Evolutionary conservation across 1,140 invertebrate genomes (phyloP).

Genomic region (Achroia grisella): DNA sequence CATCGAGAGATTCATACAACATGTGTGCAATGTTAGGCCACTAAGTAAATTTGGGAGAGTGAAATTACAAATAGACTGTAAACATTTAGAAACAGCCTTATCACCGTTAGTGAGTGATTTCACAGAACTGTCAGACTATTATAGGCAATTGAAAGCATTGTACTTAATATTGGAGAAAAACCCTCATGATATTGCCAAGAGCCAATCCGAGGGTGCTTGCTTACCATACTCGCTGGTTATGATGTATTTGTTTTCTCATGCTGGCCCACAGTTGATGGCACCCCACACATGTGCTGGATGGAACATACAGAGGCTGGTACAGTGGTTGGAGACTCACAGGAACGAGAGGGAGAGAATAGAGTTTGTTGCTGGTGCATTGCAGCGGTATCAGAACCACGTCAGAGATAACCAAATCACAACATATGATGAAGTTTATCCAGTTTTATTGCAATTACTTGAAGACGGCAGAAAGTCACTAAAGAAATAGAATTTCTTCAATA

Average conservation of each 20-base stretch:
- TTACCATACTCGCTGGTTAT: constrained; percentile 89
- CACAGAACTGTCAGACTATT: constrained; percentile 82
- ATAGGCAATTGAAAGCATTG: constrained; percentile 83
- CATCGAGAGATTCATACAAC: constrained; percentile 91
- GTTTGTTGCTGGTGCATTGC: constrained; percentile 78
- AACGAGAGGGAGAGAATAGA: constrained; percentile 84
- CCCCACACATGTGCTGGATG: constrained; percentile 88
- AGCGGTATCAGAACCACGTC: constrained; percentile 77
- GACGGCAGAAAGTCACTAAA: constrained; percentile 58
- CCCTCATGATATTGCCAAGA: constrained; percentile 82
- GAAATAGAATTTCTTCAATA: constrained; percentile 23
- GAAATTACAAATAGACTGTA: constrained; percentile 89
- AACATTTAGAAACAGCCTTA: constrained; percentile 78
- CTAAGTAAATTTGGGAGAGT: constrained; percentile 85
- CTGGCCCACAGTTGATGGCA: constrained; percentile 86
- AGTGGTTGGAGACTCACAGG: constrained; percentile 90
- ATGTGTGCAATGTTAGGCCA: constrained; percentile 88
- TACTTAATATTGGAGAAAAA: constrained; percentile 84
- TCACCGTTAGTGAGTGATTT: constrained; percentile 76
- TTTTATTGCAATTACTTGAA: constrained; percentile 77
- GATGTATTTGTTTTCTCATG: constrained; percentile 88
- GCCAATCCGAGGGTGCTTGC: constrained; percentile 81
- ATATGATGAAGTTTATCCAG: constrained; percentile 79
- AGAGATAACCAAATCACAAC: constrained; percentile 77
- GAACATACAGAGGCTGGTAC: constrained; percentile 88